Evolutionary conservation across 2,113 vertebrate genomes (phyloP).

Genomic region (Forbesichthys papilliferus): DNA sequence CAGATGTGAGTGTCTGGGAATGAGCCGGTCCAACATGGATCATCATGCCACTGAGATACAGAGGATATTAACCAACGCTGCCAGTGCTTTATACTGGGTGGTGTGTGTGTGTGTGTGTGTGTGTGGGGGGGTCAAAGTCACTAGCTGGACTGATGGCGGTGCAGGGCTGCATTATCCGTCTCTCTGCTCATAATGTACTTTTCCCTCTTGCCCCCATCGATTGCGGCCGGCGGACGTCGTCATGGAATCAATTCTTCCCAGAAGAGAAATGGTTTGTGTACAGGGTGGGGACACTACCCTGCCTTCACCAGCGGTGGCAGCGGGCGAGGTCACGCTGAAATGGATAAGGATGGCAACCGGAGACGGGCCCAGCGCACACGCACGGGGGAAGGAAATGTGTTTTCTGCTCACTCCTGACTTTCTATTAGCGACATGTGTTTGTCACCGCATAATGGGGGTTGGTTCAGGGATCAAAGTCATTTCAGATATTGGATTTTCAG

Average conservation of each 20-base stretch:
- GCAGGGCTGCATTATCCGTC: conserved; percentile 75
- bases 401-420: conserved; percentile 45
- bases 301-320: conserved; percentile 64
- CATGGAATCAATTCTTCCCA: conserved; percentile 78
- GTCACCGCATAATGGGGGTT: conserved; percentile 31
- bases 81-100: neutral
- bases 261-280: conserved; percentile 77
- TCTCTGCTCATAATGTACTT: conserved; percentile 70
- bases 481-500: conserved; percentile 2
- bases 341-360: conserved; percentile 63
- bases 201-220: conserved; percentile 72
- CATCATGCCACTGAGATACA: neutral
- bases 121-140: conserved; percentile 51
- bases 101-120: neutral
- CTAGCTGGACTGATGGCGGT: conserved; percentile 67
- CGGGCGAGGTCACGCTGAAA: conserved; percentile 49
- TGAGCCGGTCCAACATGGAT: too few species aligned
- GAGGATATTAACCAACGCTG: neutral
- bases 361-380: conserved; percentile 42
- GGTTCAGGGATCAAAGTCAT: conserved; percentile 49
- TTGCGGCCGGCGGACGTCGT: conserved; percentile 71
- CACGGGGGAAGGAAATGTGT: conserved; percentile 47
- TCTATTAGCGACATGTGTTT: conserved; percentile 52
- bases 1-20: neutral
- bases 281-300: conserved; percentile 59